A percentile compares a stretch with the other conserved stretches of the same genome.
These are phyloP conservation scores for Peromyscus melanophrys DNA, from an alignment of 2,797 vertebrate genomes.

Conservation along the genomic window DNA sequence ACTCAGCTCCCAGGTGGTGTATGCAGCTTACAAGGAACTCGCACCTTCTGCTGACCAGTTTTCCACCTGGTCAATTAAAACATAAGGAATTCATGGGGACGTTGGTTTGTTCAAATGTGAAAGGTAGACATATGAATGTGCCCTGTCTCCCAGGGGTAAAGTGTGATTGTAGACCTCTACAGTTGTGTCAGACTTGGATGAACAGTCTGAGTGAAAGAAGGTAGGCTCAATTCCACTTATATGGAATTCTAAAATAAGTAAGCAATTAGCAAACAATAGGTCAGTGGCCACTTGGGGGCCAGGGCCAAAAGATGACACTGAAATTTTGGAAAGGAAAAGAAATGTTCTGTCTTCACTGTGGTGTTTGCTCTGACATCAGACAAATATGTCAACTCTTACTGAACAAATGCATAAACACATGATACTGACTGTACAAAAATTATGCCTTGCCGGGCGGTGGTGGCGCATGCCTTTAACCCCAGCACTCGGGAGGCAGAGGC, in stretches of 20 bases:
- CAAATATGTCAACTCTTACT: neutral
- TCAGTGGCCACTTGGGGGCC: too few relatives aligned
- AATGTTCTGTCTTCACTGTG: too few relatives aligned
- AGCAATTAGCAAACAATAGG: too few relatives aligned
- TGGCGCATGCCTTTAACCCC: too few relatives aligned
- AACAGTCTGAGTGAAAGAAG: neutral
- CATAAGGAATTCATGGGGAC: accelerated
- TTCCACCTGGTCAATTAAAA: neutral
- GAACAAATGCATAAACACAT: neutral
- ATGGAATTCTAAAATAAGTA: neutral
- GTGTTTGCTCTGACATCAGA: neutral
- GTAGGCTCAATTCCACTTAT: too few relatives aligned
- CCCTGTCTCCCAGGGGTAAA: neutral
- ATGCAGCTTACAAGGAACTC: accelerated
- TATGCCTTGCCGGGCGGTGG: too few relatives aligned
- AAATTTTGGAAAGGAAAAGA: neutral
- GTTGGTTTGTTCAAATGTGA: accelerated
- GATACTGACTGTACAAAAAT: too few relatives aligned
- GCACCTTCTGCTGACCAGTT: accelerated
- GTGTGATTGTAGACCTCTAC: accelerated
- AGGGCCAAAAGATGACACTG: neutral
- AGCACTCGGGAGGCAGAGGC: too few relatives aligned
- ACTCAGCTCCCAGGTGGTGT: accelerated
- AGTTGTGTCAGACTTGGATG: accelerated
- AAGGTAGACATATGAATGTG: too few relatives aligned